phyloP scores from a whole-genome alignment of 2,797 vertebrate genomes.

The Phrynocephalus forsythii region DNA sequence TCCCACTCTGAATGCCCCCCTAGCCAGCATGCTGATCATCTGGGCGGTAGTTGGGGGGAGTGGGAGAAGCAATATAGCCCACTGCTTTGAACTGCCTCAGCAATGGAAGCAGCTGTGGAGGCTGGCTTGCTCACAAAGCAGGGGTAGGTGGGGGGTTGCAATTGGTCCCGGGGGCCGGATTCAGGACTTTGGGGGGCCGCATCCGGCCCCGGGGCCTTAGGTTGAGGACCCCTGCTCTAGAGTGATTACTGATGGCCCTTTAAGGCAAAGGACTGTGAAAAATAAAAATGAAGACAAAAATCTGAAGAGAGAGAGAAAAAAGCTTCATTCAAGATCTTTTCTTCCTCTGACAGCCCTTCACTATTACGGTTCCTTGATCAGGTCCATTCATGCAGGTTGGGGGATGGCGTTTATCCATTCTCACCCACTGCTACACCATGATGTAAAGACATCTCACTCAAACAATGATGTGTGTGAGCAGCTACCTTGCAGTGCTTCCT shows the following conservation, averaged over 20 bases:
- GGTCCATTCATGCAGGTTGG: conserved; percentile 53
- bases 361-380: conserved; percentile 18
- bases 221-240: no score
- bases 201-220: no score
- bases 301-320: background rate
- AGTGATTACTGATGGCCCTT: background rate
- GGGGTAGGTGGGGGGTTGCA: no score
- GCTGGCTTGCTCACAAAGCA: no score
- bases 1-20: no score
- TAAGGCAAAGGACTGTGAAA: background rate
- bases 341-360: background rate
- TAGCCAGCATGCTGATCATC: no score
- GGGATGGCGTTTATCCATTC: conserved; percentile 71
- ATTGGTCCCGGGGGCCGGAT: no score
- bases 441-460: conserved; percentile 67
- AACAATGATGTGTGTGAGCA: conserved; percentile 75
- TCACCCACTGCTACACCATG: conserved; percentile 64
- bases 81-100: no score
- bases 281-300: conserved; percentile 33
- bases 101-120: no score
- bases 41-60: no score
- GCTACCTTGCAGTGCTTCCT: conserved; percentile 63
- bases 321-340: conserved; percentile 36
- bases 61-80: no score
- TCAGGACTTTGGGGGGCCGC: no score